Conservation (phyloP, 1,140 invertebrate species). For the Trigoniulus corallinus region DNA sequence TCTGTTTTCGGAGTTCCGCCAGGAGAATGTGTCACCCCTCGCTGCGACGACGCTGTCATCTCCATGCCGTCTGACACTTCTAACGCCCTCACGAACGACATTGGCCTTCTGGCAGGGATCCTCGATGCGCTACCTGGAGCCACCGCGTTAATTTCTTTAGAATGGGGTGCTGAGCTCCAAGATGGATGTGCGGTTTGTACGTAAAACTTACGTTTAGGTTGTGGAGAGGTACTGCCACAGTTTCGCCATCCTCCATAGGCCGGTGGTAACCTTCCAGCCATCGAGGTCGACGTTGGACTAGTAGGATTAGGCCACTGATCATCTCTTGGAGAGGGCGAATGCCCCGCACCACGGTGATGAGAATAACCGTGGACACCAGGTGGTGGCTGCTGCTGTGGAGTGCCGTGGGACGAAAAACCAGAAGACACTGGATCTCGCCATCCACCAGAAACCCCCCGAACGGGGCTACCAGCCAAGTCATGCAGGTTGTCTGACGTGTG, state of each 20-base stretch:
- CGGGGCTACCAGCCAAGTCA: slow-evolving; percentile 60
- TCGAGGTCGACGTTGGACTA: slow-evolving; percentile 40
- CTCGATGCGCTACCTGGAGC: slow-evolving; percentile 6
- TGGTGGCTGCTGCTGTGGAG: slow-evolving; percentile 8
- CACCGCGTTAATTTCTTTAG: slow-evolving; percentile 15
- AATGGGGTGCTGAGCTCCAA: too few relatives aligned
- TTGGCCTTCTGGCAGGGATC: slow-evolving; percentile 38
- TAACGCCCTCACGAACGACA: slow-evolving; percentile 78
- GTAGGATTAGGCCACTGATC: slow-evolving; percentile 54
- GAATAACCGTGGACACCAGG: slow-evolving; percentile 2
- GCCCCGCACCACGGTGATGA: slow-evolving; percentile 21
- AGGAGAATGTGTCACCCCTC: slow-evolving; percentile 11
- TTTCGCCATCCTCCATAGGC: slow-evolving; percentile 7
- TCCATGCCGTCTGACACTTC: slow-evolving; percentile 59
- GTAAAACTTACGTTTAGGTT: slow-evolving; percentile 9
- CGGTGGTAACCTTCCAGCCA: slow-evolving; percentile 13
- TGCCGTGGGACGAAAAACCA: too few relatives aligned
- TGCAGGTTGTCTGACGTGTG: slow-evolving; percentile 39
- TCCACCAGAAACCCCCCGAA: slow-evolving; percentile 25
- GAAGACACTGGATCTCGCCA: background rate
- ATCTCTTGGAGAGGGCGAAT: slow-evolving; percentile 26
- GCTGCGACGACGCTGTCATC: slow-evolving; percentile 14
- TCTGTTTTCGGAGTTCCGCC: slow-evolving; percentile 13
- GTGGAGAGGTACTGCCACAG: slow-evolving; percentile 12
- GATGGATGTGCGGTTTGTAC: too few relatives aligned